A percentile compares a stretch with the other conserved stretches of the same genome.
Evolutionary conservation across 1,140 invertebrate species (phyloP).

Genomic region (Theocolax elegans): DNA sequence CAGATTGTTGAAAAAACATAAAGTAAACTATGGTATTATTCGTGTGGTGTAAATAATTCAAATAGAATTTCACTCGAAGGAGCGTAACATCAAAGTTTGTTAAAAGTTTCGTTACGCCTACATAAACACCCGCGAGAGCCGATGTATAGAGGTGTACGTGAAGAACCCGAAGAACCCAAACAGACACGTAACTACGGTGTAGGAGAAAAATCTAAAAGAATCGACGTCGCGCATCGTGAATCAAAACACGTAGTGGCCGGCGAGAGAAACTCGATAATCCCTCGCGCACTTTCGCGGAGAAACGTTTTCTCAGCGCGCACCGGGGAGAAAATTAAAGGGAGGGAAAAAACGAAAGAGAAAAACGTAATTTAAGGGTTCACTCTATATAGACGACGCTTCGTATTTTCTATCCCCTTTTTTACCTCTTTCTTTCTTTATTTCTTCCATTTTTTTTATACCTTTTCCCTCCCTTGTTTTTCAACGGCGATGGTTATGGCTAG

Average conservation of each 20-base stretch:
- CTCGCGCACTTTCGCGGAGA: slow-evolving; percentile 24
- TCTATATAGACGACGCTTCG: no score
- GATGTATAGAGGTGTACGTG: no score
- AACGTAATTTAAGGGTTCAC: slow-evolving; percentile 36
- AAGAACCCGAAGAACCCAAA: no score
- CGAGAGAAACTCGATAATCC: slow-evolving; percentile 42
- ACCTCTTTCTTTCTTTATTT: not conserved
- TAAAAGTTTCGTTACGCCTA: no score
- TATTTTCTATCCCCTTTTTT: no score
- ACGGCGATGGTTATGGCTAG: not conserved
- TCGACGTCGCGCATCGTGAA: slow-evolving; percentile 30
- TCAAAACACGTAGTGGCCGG: slow-evolving; percentile 38
- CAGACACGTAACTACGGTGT: no score
- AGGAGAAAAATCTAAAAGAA: slow-evolving; percentile 17
- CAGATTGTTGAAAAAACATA: no score
- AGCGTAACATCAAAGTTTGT: no score
- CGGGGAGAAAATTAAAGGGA: slow-evolving; percentile 27
- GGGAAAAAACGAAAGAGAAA: slow-evolving; percentile 44
- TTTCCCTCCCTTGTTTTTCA: not conserved
- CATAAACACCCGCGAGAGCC: not conserved
- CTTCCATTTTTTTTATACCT: no score
- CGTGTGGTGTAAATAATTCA: no score
- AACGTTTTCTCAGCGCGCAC: slow-evolving; percentile 26
- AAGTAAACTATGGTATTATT: no score
- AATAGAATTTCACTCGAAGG: no score